A percentile compares a stretch with the other conserved stretches of the same genome.
Evolutionary conservation across 1,140 invertebrate species (phyloP).

Genomic region (Saxidomus purpurata): DNA sequence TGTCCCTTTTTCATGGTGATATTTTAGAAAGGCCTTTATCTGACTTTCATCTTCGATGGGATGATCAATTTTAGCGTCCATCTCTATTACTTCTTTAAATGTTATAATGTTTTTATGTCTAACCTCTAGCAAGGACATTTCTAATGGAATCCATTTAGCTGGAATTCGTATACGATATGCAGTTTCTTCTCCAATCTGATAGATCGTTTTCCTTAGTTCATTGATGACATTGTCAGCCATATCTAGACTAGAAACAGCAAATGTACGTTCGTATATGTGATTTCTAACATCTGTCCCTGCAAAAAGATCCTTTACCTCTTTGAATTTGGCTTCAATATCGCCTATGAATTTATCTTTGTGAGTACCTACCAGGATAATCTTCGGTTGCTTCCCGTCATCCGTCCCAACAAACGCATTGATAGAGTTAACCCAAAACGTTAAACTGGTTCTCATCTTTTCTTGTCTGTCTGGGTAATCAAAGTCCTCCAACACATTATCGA

Average conservation of each 20-base stretch:
- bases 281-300: neutral
- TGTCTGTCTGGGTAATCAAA: neutral
- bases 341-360: conserved; percentile 19
- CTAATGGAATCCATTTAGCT: conserved; percentile 35
- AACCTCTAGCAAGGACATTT: neutral
- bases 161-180: neutral
- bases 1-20: conserved; percentile 36
- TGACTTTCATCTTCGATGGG: neutral
- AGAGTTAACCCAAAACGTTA: conserved; percentile 13
- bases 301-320: neutral
- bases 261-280: neutral
- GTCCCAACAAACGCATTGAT: conserved; percentile 31
- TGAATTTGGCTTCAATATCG: neutral
- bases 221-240: neutral
- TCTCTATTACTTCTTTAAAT: neutral
- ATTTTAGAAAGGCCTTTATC: conserved; percentile 7
- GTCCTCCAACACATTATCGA: neutral
- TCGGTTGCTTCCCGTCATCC: neutral
- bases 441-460: neutral
- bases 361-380: conserved; percentile 19
- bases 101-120: neutral
- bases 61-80: neutral
- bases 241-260: neutral
- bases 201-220: neutral
- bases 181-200: neutral